These are phyloP conservation scores for Zele albiditarsus DNA, from an alignment of 2,888 invertebrate genomes.

Conservation along the genomic window DNA sequence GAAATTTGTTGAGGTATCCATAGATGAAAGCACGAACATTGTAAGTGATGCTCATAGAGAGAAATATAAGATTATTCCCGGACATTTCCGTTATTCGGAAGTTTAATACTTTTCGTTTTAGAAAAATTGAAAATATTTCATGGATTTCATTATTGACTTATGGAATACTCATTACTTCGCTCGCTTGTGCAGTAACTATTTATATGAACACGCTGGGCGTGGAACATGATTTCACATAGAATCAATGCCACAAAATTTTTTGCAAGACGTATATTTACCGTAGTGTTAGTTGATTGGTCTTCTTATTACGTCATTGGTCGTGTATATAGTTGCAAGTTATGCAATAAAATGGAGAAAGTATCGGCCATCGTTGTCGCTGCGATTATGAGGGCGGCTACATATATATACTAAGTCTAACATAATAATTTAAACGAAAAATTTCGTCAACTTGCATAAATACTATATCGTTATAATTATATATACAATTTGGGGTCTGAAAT, in stretches of 20 bases:
- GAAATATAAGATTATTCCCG: too few relatives aligned
- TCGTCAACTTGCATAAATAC: background rate
- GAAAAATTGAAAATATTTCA: too few relatives aligned
- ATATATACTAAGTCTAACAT: constrained; percentile 41
- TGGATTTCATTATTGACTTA: too few relatives aligned
- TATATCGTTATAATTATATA: constrained; percentile 4
- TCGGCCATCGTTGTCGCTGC: constrained; percentile 59
- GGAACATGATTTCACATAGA: constrained; percentile 7
- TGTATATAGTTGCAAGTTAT: constrained; percentile 51
- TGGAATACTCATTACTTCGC: too few relatives aligned
- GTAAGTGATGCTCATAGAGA: too few relatives aligned
- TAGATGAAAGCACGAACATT: too few relatives aligned
- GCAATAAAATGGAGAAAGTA: constrained; percentile 64
- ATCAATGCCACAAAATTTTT: constrained; percentile 4
- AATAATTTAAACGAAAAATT: constrained; percentile 39
- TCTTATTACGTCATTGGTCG: constrained; percentile 46
- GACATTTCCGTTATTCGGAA: too few relatives aligned
- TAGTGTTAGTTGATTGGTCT: constrained; percentile 51
- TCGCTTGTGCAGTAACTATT: too few relatives aligned
- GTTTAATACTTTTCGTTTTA: too few relatives aligned
- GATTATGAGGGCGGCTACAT: constrained; percentile 45
- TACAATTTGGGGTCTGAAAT: background rate
- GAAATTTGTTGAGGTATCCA: too few relatives aligned
- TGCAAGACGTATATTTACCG: constrained; percentile 18
- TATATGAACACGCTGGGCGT: constrained; percentile 19